Conservation (phyloP, 1,140 invertebrate species). For the Probaryconus sp. region DNA sequence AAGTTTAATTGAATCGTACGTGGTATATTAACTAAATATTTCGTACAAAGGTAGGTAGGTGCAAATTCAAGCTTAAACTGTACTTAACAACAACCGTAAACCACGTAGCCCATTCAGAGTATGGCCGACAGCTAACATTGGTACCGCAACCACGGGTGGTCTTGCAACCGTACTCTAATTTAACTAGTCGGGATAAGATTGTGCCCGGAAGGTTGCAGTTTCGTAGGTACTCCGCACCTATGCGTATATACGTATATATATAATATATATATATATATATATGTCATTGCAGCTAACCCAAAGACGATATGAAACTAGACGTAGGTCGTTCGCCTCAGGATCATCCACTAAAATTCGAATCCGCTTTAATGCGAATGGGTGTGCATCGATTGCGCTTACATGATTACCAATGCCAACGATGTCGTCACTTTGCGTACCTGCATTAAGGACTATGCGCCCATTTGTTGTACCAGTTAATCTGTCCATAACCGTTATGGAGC, state of each 20-base stretch:
- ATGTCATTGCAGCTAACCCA: slow-evolving; percentile 16
- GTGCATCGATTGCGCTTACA: slow-evolving; percentile 22
- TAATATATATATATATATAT: background rate
- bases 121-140: slow-evolving; percentile 13
- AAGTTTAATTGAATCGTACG: slow-evolving; percentile 30
- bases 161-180: slow-evolving; percentile 52
- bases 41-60: slow-evolving; percentile 15
- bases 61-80: slow-evolving; percentile 24
- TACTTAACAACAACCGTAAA: slow-evolving; percentile 32
- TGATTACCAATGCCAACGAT: slow-evolving; percentile 26
- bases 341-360: slow-evolving; percentile 34
- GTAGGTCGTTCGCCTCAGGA: slow-evolving; percentile 4
- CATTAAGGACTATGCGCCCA: slow-evolving; percentile 9
- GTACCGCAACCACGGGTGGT: slow-evolving; percentile 21
- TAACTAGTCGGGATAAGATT: slow-evolving; percentile 63
- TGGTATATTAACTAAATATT: slow-evolving; percentile 21
- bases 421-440: slow-evolving; percentile 14
- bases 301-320: slow-evolving; percentile 29
- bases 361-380: slow-evolving; percentile 19
- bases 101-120: slow-evolving; percentile 26
- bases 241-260: background rate
- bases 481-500: slow-evolving; percentile 4
- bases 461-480: slow-evolving; percentile 19
- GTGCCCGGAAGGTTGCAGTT: slow-evolving; percentile 49
- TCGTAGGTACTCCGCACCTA: slow-evolving; percentile 12